Evolutionary conservation across 2,888 invertebrate species (phyloP).

Genomic region (Tachina lurida): DNA sequence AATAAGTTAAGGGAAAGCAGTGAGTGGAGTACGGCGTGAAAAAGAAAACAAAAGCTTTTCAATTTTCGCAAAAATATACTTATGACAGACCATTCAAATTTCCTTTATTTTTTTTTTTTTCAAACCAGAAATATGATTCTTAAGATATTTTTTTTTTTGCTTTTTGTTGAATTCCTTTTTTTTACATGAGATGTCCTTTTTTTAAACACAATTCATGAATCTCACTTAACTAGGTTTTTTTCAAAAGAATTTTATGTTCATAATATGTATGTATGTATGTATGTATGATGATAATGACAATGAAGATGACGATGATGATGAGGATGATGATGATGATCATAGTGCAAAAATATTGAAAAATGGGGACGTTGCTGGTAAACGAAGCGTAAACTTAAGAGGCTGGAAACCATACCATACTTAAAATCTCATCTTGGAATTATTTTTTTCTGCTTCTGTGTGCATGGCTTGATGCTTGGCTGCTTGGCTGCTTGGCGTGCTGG

Average conservation of each 20-base stretch:
- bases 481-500: conserved; percentile 26
- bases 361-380: conserved; percentile 69
- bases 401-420: conserved; percentile 64
- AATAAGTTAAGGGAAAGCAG: not conserved
- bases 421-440: conserved; percentile 46
- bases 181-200: conserved; percentile 68
- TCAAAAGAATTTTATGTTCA: conserved; percentile 17
- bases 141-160: conserved; percentile 31
- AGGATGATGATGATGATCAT: conserved; percentile 56
- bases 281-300: conserved; percentile 33
- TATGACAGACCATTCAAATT: conserved; percentile 73
- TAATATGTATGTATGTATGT: not conserved
- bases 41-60: conserved; percentile 63
- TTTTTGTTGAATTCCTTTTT: conserved; percentile 17
- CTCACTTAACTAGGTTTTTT: conserved; percentile 64
- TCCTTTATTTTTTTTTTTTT: conserved; percentile 58
- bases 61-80: conserved; percentile 68
- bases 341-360: conserved; percentile 50
- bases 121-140: conserved; percentile 67
- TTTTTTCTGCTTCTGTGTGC: conserved; percentile 3
- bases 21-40: not conserved
- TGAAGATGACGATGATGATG: no score
- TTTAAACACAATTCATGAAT: conserved; percentile 71
- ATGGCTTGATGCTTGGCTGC: conserved; percentile 12
- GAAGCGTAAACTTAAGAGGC: conserved; percentile 71